Percentiles rank a stretch among this genome's conserved stretches.
Conservation (phyloP, 2,113 vertebrate species). For the Lutjanus erythropterus region DNA sequence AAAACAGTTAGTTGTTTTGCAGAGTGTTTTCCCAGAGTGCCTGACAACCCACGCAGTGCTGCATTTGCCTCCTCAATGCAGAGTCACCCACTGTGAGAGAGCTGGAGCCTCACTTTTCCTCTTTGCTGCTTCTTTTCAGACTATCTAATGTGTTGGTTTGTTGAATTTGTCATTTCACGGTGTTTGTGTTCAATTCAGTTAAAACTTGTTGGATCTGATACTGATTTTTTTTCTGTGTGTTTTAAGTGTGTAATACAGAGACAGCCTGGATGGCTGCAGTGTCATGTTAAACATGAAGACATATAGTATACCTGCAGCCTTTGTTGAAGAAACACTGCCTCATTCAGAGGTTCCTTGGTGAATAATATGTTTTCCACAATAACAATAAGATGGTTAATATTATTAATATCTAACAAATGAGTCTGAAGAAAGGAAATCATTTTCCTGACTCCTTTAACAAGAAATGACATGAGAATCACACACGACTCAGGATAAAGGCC, state of each 20-base stretch:
- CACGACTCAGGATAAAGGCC: neutral
- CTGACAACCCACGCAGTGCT: conserved; percentile 18
- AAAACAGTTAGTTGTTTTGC: conserved; percentile 5
- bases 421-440: neutral
- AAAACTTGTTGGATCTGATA: neutral
- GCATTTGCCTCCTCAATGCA: conserved; percentile 21
- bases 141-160: neutral
- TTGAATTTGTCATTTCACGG: neutral
- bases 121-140: neutral
- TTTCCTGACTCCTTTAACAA: neutral
- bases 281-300: neutral
- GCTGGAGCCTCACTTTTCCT: neutral
- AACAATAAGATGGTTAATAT: neutral
- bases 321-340: neutral
- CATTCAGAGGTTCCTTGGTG: neutral
- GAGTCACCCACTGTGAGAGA: conserved; percentile 11
- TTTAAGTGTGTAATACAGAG: neutral
- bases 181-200: neutral
- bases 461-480: neutral
- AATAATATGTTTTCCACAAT: neutral
- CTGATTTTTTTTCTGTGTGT: neutral
- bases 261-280: neutral
- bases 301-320: neutral
- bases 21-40: conserved; percentile 14
- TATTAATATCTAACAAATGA: neutral